Conservation (phyloP, 2,113 vertebrate species). For the Rhinolophus sinicus region DNA sequence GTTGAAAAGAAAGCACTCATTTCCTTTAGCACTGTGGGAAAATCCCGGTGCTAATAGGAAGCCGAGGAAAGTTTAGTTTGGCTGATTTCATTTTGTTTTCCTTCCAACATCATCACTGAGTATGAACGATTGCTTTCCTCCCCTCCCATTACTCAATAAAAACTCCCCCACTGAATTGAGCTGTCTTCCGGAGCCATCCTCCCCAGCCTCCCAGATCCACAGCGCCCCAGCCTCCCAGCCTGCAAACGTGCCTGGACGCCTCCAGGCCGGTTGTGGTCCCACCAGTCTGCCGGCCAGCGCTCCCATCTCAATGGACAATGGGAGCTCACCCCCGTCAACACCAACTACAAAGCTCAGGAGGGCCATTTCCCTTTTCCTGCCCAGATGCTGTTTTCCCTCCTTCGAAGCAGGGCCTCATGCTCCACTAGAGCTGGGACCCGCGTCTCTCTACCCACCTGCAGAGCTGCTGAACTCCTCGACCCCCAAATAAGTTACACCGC, state of each 20-base stretch:
- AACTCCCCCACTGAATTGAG: slow-evolving; percentile 8
- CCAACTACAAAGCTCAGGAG: slow-evolving; percentile 72
- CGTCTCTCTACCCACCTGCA: slow-evolving; percentile 40
- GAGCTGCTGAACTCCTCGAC: neutral
- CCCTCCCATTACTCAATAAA: slow-evolving; percentile 18
- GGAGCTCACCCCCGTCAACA: slow-evolving; percentile 55
- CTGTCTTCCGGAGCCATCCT: rapidly evolving
- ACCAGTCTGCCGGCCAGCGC: neutral
- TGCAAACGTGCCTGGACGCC: slow-evolving; percentile 54
- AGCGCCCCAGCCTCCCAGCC: slow-evolving; percentile 48
- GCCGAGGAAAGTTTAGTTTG: slow-evolving; percentile 77
- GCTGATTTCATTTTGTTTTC: slow-evolving; percentile 45
- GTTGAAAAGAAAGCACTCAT: slow-evolving; percentile 69
- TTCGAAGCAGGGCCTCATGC: slow-evolving; percentile 14
- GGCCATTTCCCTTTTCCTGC: slow-evolving; percentile 82
- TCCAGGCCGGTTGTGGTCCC: slow-evolving; percentile 28
- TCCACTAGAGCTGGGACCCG: neutral
- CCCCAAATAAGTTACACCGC: neutral
- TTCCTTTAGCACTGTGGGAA: neutral
- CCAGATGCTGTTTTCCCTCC: slow-evolving; percentile 71
- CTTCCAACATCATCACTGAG: slow-evolving; percentile 63
- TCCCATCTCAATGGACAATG: slow-evolving; percentile 72
- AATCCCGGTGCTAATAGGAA: slow-evolving; percentile 65
- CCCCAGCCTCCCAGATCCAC: neutral
- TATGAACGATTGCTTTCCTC: slow-evolving; percentile 40